phyloP scores from a whole-genome alignment of 2,797 vertebrate genomes.

The Pseudopleuronectes americanus region DNA sequence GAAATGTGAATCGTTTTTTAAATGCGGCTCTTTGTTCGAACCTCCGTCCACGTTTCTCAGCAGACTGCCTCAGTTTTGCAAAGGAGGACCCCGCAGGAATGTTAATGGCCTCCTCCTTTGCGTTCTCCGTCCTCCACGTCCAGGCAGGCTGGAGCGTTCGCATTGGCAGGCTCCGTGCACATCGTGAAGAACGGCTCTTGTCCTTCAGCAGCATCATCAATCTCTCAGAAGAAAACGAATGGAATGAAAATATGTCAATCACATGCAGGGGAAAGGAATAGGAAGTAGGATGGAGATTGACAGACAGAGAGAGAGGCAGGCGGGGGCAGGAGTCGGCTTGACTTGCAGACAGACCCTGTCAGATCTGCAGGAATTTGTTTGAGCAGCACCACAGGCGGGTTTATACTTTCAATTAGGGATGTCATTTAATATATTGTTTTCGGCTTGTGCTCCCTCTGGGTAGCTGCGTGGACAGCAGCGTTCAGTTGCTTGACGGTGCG shows the following conservation, averaged over 20 bases:
- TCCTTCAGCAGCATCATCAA: constrained; percentile 64
- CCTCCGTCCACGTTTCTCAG: neutral
- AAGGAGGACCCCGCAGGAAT: constrained; percentile 7
- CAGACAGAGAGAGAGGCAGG: constrained; percentile 37
- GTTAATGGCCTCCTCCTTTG: constrained; percentile 18
- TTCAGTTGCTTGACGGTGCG: neutral
- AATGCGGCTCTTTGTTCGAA: constrained; percentile 2
- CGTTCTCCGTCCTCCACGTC: constrained; percentile 1
- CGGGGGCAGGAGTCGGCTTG: constrained; percentile 48
- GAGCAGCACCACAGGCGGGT: constrained; percentile 16
- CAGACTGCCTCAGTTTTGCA: constrained; percentile 16
- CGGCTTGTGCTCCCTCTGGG: constrained; percentile 14
- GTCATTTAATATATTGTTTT: constrained; percentile 37
- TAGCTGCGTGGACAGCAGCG: constrained; percentile 5
- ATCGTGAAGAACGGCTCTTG: constrained; percentile 39
- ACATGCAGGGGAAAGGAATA: constrained; percentile 18
- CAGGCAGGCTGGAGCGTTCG: constrained; percentile 22
- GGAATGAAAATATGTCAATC: constrained; percentile 57
- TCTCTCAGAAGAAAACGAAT: constrained; percentile 47
- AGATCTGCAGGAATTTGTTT: constrained; percentile 34
- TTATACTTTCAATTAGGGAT: constrained; percentile 48
- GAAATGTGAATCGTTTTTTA: constrained; percentile 19
- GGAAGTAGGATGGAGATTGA: constrained; percentile 40
- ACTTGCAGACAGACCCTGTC: constrained; percentile 47
- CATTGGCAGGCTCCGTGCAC: constrained; percentile 21